Percentiles rank a stretch among this genome's conserved stretches.
These are phyloP conservation scores for Temnopleurus reevesii DNA, from an alignment of 53 echinoderm and acorn worm genomes.

Conservation along the genomic window DNA sequence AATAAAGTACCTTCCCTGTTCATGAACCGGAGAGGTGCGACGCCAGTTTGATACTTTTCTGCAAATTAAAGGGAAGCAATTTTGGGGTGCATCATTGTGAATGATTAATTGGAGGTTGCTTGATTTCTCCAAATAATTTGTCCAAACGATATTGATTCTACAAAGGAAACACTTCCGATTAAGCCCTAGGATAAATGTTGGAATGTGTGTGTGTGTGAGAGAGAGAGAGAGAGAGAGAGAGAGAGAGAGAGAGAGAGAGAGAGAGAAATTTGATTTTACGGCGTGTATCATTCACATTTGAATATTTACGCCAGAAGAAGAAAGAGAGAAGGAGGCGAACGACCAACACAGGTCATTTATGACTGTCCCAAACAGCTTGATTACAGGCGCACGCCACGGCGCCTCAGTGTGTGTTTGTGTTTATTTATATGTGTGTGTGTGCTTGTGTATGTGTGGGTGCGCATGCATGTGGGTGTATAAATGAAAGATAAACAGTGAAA, in stretches of 20 bases:
- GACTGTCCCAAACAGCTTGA: too few relatives aligned
- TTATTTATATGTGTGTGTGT: too few relatives aligned
- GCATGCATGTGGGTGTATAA: too few relatives aligned
- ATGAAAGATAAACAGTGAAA: too few relatives aligned
- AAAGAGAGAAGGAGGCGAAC: not conserved
- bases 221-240: not conserved
- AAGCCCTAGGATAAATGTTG: not conserved
- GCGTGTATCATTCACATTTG: not conserved
- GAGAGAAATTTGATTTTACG: not conserved
- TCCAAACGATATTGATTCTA: not conserved
- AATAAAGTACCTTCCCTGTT: too few relatives aligned
- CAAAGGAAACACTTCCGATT: too few relatives aligned
- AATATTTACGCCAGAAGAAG: not conserved
- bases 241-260: not conserved
- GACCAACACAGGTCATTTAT: too few relatives aligned
- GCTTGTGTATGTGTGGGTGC: too few relatives aligned
- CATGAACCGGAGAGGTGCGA: too few relatives aligned
- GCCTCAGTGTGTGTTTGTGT: not conserved
- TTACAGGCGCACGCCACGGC: not conserved
- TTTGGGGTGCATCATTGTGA: too few relatives aligned
- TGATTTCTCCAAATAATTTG: not conserved
- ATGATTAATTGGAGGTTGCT: not conserved
- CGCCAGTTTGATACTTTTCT: not conserved
- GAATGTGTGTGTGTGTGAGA: not conserved
- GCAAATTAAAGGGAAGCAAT: too few relatives aligned